phyloP scores from a whole-genome alignment of 2,888 invertebrate genomes.

The Chouioia cunea region DNA sequence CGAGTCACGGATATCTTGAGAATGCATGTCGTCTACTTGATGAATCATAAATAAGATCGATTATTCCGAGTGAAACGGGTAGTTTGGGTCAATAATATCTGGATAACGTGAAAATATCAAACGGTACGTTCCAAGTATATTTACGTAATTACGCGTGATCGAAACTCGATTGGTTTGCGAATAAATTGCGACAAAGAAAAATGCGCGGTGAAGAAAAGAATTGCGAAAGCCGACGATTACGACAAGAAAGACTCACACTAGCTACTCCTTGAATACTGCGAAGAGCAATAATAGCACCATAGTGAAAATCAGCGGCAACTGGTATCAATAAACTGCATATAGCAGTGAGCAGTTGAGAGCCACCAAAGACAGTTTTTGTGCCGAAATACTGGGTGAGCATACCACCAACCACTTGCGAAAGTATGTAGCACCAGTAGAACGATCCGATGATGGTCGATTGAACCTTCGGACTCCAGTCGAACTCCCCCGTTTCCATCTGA shows the following conservation, averaged over 20 bases:
- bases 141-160: too few relatives aligned
- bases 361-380: constrained; percentile 79
- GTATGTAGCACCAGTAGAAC: constrained; percentile 81
- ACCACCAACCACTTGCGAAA: constrained; percentile 78
- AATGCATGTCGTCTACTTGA: too few relatives aligned
- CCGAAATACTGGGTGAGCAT: constrained; percentile 79
- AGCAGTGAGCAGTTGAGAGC: constrained; percentile 79
- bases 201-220: too few relatives aligned
- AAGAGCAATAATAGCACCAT: constrained; percentile 73
- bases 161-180: too few relatives aligned
- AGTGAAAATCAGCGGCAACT: constrained; percentile 75
- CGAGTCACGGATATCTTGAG: too few relatives aligned
- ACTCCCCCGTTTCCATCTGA: constrained; percentile 70
- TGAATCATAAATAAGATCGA: not conserved
- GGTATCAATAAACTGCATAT: constrained; percentile 78
- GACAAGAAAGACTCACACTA: constrained; percentile 70
- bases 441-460: constrained; percentile 77
- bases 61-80: not conserved
- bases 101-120: too few relatives aligned
- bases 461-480: constrained; percentile 76
- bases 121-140: too few relatives aligned
- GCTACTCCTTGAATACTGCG: constrained; percentile 79
- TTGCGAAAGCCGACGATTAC: too few relatives aligned
- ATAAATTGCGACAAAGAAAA: too few relatives aligned
- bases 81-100: too few relatives aligned